A percentile compares a stretch with the other conserved stretches of the same genome.
phyloP scores from a whole-genome alignment of 2,797 vertebrate species.

The Lagodon rhomboides region DNA sequence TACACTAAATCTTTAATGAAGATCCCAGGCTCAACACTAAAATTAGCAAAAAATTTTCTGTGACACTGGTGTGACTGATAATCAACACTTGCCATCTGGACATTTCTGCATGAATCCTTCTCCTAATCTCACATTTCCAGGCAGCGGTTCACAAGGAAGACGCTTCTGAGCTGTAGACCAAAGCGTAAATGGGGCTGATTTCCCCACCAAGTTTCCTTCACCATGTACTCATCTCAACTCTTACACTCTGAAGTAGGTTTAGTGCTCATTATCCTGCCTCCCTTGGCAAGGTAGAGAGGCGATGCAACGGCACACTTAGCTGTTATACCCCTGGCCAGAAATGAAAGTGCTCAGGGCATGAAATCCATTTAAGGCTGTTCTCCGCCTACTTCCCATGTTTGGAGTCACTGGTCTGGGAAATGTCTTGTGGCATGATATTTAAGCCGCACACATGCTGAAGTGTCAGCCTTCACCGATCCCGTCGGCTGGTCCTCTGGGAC shows the following conservation, averaged over 20 bases:
- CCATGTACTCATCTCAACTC: slow-evolving; percentile 47
- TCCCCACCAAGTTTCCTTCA: slow-evolving; percentile 29
- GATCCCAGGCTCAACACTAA: slow-evolving; percentile 46
- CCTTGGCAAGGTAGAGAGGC: slow-evolving; percentile 61
- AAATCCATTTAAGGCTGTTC: slow-evolving; percentile 76
- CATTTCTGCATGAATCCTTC: slow-evolving; percentile 24
- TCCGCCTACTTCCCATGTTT: slow-evolving; percentile 52
- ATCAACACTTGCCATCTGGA: slow-evolving; percentile 58
- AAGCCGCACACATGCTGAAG: slow-evolving; percentile 59
- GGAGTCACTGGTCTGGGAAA: slow-evolving; percentile 71
- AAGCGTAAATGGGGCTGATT: slow-evolving; percentile 16
- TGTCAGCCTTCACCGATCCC: slow-evolving; percentile 55
- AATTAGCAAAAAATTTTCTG: slow-evolving; percentile 36
- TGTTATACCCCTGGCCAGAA: slow-evolving; percentile 63
- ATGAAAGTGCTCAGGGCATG: slow-evolving; percentile 71
- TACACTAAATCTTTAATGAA: slow-evolving; percentile 58
- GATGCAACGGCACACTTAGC: slow-evolving; percentile 59
- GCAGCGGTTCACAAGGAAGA: slow-evolving; percentile 4
- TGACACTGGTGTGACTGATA: slow-evolving; percentile 40
- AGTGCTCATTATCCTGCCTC: slow-evolving; percentile 72
- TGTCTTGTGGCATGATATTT: slow-evolving; percentile 73
- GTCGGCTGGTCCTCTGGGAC: slow-evolving; percentile 48
- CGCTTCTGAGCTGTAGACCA: slow-evolving; percentile 27
- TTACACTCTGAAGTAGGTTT: slow-evolving; percentile 57
- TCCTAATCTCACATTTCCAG: slow-evolving; percentile 36